Evolutionary conservation across 2,888 invertebrate species (phyloP), one percentile per base, ranked within the genome.

Genomic region (Agonopterix heracliana): DNA sequence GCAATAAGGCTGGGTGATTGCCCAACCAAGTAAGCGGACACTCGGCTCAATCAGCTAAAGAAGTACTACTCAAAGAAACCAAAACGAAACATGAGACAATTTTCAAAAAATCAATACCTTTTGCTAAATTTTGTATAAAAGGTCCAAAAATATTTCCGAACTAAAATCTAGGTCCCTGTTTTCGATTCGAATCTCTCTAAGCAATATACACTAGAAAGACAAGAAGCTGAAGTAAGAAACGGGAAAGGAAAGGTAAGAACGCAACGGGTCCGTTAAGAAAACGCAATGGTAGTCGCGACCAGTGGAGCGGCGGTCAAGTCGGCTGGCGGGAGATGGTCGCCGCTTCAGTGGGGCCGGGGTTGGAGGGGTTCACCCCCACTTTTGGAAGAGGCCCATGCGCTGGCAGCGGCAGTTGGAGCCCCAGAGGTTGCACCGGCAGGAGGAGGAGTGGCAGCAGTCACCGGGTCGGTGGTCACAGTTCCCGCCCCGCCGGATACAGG

Each of bases 401-500:
- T 96, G 95, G 81, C 96, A 96, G 68, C 94, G 91, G 81, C 96
- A 96, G 89, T 96, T 96, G 74, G 94, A 93, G 53, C 96, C 95
- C 95, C 95, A 96, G 47, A 96, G 90, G 82, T 96, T 96, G 90
- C 96, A 96, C 56, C 96, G 91, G 84, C 96, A 96, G 57, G 95
- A 93, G 57, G 94, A 94, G 66, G 93, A 94, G 88, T 93, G 93
- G 90, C 96, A 96, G 90, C 96, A 96, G 80, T 95, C 95, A 56
- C 93, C 93, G 9, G 94, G 94, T 54, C 95, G 91, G 77, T 95
- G 94, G 81, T 96, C 95, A 84, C 96, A 96, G 86, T 93, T 94
- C 57, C 94, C 94, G 5, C 94, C 94, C 57, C 95, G 92, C 66
- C 92, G 91, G 63, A 96, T 90, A 89, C 96, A 96, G 71, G 93